Conservation (phyloP, 2,113 vertebrate species). For the Micronycteris hirsuta region DNA sequence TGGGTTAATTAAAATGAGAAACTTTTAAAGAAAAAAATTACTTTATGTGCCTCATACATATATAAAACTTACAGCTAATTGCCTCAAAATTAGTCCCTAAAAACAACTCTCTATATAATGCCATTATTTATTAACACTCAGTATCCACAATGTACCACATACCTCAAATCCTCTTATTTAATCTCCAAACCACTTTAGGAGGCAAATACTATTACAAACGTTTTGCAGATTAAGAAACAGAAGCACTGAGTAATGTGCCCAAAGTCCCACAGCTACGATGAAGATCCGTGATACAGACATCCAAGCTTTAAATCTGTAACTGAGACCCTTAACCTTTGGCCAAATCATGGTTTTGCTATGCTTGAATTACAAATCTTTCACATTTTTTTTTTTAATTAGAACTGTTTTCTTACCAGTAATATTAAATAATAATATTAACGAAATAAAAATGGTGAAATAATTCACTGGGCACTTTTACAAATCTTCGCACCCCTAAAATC, state of each 20-base stretch:
- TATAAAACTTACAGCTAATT: not conserved
- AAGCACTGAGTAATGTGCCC: not conserved
- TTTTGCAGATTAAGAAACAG: not conserved
- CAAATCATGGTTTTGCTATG: not conserved
- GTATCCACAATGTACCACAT: not conserved
- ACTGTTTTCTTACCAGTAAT: not conserved
- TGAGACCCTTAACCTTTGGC: not conserved
- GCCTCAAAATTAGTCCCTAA: not conserved
- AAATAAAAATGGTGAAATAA: not conserved
- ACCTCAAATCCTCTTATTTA: not conserved
- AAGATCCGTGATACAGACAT: not conserved
- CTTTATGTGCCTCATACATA: not conserved
- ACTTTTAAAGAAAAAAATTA: not conserved
- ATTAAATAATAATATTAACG: not conserved
- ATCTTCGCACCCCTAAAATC: not conserved
- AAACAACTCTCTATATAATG: not conserved
- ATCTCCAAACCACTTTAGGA: not conserved
- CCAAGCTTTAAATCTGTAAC: not conserved
- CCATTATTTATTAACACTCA: not conserved
- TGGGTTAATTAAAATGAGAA: not conserved
- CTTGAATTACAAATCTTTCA: not conserved
- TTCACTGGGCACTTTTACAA: not conserved
- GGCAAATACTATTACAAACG: not conserved
- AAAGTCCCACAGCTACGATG: not conserved
- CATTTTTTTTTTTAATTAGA: not conserved